These are phyloP conservation scores for Orthonevra nobilis DNA, from an alignment of 2,888 invertebrate genomes.

Conservation along the genomic window DNA sequence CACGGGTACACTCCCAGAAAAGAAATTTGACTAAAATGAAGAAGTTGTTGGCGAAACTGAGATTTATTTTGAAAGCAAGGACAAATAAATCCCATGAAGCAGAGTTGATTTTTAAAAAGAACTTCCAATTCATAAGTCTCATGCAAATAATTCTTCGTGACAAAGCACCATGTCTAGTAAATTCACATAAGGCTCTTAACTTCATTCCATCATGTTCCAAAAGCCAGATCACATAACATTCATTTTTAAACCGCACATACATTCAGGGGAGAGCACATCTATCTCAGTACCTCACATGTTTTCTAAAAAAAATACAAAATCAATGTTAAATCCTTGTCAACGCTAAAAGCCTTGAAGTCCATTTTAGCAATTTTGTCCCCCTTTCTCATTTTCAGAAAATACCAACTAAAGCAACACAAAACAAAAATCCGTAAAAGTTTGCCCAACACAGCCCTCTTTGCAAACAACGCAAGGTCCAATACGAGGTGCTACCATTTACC, in stretches of 20 bases:
- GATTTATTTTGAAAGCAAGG: too few species aligned
- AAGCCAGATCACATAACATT: neutral
- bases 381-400: slow-evolving; percentile 1
- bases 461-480: slow-evolving; percentile 4
- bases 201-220: too few species aligned
- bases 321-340: slow-evolving; percentile 65
- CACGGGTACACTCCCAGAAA: too few species aligned
- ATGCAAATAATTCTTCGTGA: too few species aligned
- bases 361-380: slow-evolving; percentile 20
- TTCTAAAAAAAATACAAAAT: slow-evolving; percentile 56
- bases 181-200: too few species aligned
- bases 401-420: slow-evolving; percentile 1
- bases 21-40: too few species aligned
- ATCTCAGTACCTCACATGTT: slow-evolving; percentile 48
- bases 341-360: slow-evolving; percentile 64
- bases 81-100: too few species aligned
- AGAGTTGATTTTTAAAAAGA: too few species aligned
- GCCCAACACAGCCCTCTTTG: slow-evolving; percentile 5
- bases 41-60: too few species aligned
- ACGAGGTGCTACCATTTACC: slow-evolving; percentile 13
- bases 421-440: slow-evolving; percentile 40
- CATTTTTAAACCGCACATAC: slow-evolving; percentile 1
- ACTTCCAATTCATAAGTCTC: too few species aligned
- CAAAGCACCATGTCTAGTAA: too few species aligned
- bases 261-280: slow-evolving; percentile 21